Base-by-base conservation (phyloP, 2,797 vertebrate genomes). In the Vireo griseus region DNA sequence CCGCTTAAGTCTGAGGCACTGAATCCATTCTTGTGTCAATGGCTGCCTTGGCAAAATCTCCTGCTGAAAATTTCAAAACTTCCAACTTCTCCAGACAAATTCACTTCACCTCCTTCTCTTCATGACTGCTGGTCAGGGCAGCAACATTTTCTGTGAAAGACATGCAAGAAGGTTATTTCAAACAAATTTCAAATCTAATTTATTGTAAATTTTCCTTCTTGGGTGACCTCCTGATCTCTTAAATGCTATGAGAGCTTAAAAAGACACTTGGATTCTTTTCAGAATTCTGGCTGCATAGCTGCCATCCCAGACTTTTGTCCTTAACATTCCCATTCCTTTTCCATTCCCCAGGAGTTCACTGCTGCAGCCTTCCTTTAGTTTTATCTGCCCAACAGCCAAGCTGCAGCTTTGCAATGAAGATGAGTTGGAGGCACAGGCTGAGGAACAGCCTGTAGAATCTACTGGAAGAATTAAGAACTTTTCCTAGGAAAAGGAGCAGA, bases 111-210 rank as follows among this genome's bases (percentile, higher is more conserved):
- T 47, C 31, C 93, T 93, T 96, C 83, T 95, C 81, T 81, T 95
- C 94, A 92, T 42, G 62, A 58, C 84, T 35, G 8, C 90, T 75
- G 86, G 91, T 91, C 71, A 96, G 90, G 90, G 82, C 39, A 90
- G 78, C 62, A 91, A 90, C 93, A 94, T 94, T 86, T 88, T 94
- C 97, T 98, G 88, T 16, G 86, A 96, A 78, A 97, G 58, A 97
- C 31, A 92, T 35, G 79, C 21, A 75, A 89, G 15, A 26, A 19
- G 18, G 22, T 75, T 69, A 93, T 26, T 83, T 33, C 42, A 80
- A 88, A 57, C 29, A 74, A 77, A 44, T 84, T 82, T 94, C 62
- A 77, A 59, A 83, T 26, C 57, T 20, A 63, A 25, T 66, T 83
- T 76, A 59, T 31, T 77, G 15, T 25, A 51, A 12, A 22, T 78